Evolutionary conservation across 2,888 invertebrate species (phyloP).

Genomic region (Cheilosia scutellata): DNA sequence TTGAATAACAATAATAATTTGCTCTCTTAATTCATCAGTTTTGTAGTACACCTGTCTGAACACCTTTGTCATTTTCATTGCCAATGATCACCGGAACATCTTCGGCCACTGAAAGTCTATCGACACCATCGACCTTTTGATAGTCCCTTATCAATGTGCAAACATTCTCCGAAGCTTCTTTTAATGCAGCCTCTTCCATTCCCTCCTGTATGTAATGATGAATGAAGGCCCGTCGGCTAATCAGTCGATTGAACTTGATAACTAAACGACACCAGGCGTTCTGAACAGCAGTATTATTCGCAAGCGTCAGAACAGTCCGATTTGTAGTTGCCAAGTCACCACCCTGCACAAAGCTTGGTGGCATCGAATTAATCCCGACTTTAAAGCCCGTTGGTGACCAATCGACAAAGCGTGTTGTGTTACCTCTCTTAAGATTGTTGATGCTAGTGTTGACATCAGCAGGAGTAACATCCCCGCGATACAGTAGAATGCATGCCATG

Average conservation of each 20-base stretch:
- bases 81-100: neutral
- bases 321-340: constrained; percentile 89
- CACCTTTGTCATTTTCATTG: neutral
- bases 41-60: neutral
- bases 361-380: constrained; percentile 90
- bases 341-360: constrained; percentile 89
- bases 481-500: constrained; percentile 89
- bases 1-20: neutral
- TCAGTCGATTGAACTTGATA: constrained; percentile 91
- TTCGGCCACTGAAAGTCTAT: neutral
- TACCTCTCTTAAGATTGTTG: constrained; percentile 88
- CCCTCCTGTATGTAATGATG: constrained; percentile 92
- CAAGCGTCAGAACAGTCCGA: constrained; percentile 92
- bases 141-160: constrained; percentile 87
- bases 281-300: constrained; percentile 91
- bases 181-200: constrained; percentile 87
- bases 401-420: constrained; percentile 89
- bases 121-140: constrained; percentile 85
- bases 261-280: constrained; percentile 90
- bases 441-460: constrained; percentile 90
- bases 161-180: constrained; percentile 86
- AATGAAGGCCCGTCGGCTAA: constrained; percentile 91
- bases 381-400: constrained; percentile 93
- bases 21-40: neutral
- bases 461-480: constrained; percentile 87